Base-by-base conservation (phyloP, 2,888 invertebrate species). In the Zygothrica quintamaculata region DNA sequence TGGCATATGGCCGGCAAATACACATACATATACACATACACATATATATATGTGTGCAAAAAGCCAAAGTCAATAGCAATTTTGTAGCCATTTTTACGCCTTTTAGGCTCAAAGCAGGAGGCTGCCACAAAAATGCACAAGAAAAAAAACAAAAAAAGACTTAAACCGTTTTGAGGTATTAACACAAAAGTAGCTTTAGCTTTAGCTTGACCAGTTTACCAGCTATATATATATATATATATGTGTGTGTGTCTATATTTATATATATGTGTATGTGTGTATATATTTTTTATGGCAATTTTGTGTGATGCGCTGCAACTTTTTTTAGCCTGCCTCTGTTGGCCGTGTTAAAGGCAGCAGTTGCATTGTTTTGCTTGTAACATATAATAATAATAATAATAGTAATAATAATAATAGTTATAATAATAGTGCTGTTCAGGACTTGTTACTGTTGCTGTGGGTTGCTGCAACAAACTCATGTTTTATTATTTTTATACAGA, bases 221-320 rank as follows among this genome's bases (percentile, higher is more conserved):
- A 48, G 37, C 29, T 26, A 39, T 57, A 56, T 29, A 9, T 13
- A 22, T 31, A 8, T 22, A 42, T 12, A 31, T 40, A 56, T 25
- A 50, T 16, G 25, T 12, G 55, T 15, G 34, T 7, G 39, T n/a
- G n/a, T n/a, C n/a, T n/a, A n/a, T n/a, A n/a, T n/a, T n/a, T n/a
- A 58, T 15, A 39, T 8, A 40, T 37, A 40, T 13, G n/a, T 36
- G 13, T 31, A 42, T 47, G 31, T 61, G 52, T 69, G 15, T 60
- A 59, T 65, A 46, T 46, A 57, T 46, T 76, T 78, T 89, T 89
- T 89, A 88, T 88, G 86, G 88, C 80, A 84, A 88, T 88, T 88
- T 89, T 89, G 87, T 88, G 84, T 88, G 88, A 89, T 88, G 88
- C 86, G 84, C 77, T 88, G 88, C 88, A 86, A 80, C n/a, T 87